Percentiles rank a stretch among this genome's conserved stretches.
Evolutionary conservation across 2,113 vertebrate species (phyloP).

Genomic region (Ceyx cyanopectus): DNA sequence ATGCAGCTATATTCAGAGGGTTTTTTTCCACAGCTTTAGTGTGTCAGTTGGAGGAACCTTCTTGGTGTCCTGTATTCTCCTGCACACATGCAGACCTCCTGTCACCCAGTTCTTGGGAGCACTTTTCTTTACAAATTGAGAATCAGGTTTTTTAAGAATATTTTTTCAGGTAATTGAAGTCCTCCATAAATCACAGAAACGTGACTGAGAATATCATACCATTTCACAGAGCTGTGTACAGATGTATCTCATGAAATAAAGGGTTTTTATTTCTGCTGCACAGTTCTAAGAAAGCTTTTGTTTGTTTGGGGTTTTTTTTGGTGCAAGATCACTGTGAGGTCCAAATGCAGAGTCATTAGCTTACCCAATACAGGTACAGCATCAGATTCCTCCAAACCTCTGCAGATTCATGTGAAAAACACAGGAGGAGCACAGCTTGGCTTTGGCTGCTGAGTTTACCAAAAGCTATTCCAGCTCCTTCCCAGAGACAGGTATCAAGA

Average conservation of each 20-base stretch:
- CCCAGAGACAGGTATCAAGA: neutral
- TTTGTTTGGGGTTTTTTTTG: neutral
- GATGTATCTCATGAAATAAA: slow-evolving; percentile 18
- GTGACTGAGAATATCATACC: neutral
- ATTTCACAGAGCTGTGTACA: neutral
- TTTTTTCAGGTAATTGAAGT: neutral
- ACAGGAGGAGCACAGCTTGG: neutral
- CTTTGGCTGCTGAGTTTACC: neutral
- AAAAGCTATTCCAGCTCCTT: neutral
- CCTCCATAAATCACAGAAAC: neutral
- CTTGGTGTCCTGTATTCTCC: neutral
- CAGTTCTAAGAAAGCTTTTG: neutral
- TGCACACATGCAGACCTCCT: neutral
- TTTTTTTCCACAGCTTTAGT: neutral
- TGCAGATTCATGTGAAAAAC: neutral
- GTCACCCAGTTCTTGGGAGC: neutral
- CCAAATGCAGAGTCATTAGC: neutral
- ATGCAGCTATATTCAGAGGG: neutral
- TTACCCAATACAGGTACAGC: neutral
- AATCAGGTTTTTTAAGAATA: neutral
- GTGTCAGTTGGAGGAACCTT: neutral
- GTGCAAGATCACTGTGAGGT: neutral
- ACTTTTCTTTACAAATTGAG: neutral
- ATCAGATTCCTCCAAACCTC: accelerated
- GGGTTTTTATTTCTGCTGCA: neutral